Percentiles rank a stretch among this genome's conserved stretches.
These are phyloP conservation scores for Bradypodion pumilum DNA, from an alignment of 2,797 vertebrate species.

Conservation along the genomic window DNA sequence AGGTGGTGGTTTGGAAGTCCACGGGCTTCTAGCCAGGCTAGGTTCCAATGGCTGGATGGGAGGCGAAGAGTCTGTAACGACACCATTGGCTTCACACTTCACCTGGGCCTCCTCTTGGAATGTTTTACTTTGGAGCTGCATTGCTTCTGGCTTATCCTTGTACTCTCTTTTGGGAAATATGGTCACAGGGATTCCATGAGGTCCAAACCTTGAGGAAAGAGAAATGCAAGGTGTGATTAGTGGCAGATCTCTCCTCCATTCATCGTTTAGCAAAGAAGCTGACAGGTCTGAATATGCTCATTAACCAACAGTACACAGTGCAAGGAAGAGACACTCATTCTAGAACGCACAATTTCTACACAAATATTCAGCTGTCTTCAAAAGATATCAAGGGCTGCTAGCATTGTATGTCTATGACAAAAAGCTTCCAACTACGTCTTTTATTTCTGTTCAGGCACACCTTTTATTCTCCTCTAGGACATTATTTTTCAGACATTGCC, in stretches of 20 bases:
- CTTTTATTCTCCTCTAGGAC: not conserved
- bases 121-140: constrained; percentile 84
- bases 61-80: constrained; percentile 72
- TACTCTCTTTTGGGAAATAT: constrained; percentile 89
- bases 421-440: not conserved
- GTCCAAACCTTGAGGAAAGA: constrained; percentile 83
- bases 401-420: not conserved
- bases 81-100: constrained; percentile 72
- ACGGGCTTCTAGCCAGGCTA: constrained; percentile 77
- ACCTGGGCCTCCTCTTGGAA: constrained; percentile 80
- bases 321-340: not conserved
- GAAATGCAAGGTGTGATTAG: constrained; percentile 14
- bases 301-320: not conserved
- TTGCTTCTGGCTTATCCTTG: constrained; percentile 86
- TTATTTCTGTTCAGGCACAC: not conserved
- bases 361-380: not conserved
- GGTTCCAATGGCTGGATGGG: constrained; percentile 68
- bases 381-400: not conserved
- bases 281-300: not conserved
- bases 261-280: not conserved
- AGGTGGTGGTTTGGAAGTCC: constrained; percentile 91
- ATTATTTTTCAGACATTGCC: not conserved
- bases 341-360: not conserved
- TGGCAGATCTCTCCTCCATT: not conserved
- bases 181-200: constrained; percentile 90